These are phyloP conservation scores for Aphidius ervi DNA, from an alignment of 1,140 invertebrate genomes.

Conservation along the genomic window DNA sequence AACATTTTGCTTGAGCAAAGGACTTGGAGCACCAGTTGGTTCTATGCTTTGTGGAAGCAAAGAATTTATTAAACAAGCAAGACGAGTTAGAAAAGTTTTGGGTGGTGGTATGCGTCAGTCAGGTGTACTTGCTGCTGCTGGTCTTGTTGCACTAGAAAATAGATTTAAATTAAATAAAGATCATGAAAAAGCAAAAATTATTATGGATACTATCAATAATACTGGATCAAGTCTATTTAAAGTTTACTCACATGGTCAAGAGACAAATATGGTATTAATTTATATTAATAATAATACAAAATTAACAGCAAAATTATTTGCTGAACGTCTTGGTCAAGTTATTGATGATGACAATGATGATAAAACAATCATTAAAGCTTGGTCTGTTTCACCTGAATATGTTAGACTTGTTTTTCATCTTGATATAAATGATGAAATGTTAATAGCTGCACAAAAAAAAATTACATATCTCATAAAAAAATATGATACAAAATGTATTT, in stretches of 20 bases:
- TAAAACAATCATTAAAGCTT: constrained; percentile 56
- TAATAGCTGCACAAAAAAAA: constrained; percentile 63
- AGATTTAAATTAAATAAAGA: constrained; percentile 68
- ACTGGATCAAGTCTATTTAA: constrained; percentile 44
- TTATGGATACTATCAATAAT: constrained; percentile 63
- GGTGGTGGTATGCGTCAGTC: constrained; percentile 91
- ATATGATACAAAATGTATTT: constrained; percentile 32
- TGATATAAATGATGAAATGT: constrained; percentile 62
- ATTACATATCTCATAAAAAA: constrained; percentile 60
- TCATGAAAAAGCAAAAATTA: constrained; percentile 64
- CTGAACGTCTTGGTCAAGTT: constrained; percentile 55
- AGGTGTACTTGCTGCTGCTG: constrained; percentile 85
- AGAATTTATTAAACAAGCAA: constrained; percentile 72
- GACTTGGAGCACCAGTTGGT: constrained; percentile 83
- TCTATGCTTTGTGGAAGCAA: constrained; percentile 77
- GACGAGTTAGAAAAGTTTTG: constrained; percentile 74
- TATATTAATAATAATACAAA: constrained; percentile 51
- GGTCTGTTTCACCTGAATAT: constrained; percentile 52
- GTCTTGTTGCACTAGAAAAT: constrained; percentile 75
- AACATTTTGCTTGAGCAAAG: constrained; percentile 81
- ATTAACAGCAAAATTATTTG: constrained; percentile 56
- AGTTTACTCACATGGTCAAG: constrained; percentile 63
- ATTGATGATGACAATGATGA: constrained; percentile 47
- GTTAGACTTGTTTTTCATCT: constrained; percentile 66
- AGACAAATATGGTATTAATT: constrained; percentile 79